Percentiles rank a stretch among this genome's conserved stretches.
Evolutionary conservation across 2,113 vertebrate genomes (phyloP).

Genomic region (Centrocercus urophasianus): DNA sequence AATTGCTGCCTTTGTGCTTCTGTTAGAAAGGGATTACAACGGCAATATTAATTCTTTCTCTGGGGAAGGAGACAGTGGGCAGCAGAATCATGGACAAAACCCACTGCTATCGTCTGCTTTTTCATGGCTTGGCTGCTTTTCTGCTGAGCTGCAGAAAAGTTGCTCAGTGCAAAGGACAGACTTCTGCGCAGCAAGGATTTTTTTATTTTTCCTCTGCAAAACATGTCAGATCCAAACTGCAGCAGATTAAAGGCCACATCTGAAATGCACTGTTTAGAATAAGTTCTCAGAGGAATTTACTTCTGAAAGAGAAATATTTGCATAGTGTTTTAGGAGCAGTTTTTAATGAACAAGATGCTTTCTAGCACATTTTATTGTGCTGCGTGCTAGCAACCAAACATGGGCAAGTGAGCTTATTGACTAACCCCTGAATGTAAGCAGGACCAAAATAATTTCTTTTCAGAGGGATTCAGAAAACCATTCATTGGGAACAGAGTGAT

Average conservation of each 20-base stretch:
- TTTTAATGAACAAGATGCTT: constrained; percentile 3
- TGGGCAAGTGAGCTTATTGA: neutral
- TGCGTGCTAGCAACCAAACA: neutral
- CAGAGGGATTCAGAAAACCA: neutral
- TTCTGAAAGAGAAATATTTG: constrained; percentile 25
- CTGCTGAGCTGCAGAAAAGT: neutral
- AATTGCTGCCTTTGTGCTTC: fast-evolving
- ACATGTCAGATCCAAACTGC: neutral
- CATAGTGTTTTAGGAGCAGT: neutral
- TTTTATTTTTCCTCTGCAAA: neutral
- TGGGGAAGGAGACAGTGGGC: fast-evolving
- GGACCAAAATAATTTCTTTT: constrained; percentile 5
- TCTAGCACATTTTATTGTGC: neutral
- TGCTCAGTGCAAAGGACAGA: neutral
- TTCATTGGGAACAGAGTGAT: neutral
- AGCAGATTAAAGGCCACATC: neutral
- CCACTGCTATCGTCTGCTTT: fast-evolving
- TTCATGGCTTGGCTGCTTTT: fast-evolving
- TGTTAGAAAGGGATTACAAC: neutral
- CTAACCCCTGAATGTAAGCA: neutral
- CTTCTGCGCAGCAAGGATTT: neutral
- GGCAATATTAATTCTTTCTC: neutral
- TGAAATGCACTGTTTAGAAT: neutral
- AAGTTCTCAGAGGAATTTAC: constrained; percentile 21
- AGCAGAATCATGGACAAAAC: fast-evolving